Evolutionary conservation across 2,113 vertebrate species (phyloP), one percentile per base, ranked within the genome.

Genomic region (Aythya baeri): DNA sequence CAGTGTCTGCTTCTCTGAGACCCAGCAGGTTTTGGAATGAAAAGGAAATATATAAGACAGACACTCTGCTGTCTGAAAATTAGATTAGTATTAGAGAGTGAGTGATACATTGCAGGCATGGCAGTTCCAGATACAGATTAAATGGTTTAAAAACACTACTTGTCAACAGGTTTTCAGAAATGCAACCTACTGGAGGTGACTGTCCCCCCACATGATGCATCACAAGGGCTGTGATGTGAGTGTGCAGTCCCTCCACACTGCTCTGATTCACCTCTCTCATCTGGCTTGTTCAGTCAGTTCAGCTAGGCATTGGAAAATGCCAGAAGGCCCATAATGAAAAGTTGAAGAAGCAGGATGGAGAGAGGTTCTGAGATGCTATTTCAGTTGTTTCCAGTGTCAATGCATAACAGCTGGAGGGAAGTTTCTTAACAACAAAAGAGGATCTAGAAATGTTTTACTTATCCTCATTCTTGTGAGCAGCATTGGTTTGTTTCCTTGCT

Each of bases 1-100:
- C 50, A 88, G 4, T 55, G 58, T 7, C 25, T 95, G 66, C n/a
- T 87, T 91, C 67, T 61, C 83, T 65, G 79, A 89, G 91, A 63
- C 26, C 57, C 9, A 67, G 41, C 14, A 44, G 12, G 15, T 8
- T 81, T 73, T 73, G 61, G 11, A 67, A 78, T 50, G 26, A 67
- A 79, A 83, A 75, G 55, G 7, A n/a, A 72, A 52, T 71, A n/a
- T 4, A 2, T 26, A 71, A 66, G 26, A 59, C 34, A 44, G n/a
- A 38, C 3, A 34, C 46, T 36, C 63, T 85, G 32, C 54, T 29
- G 11, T 41, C 38, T 75, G 73, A 75, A 52, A 17, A 57, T n/a
- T 27, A 68, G 31, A 54, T 59, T 8, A 70, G n/a, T 50, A 68
- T 80, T 88, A 58, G 7, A 72, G 11, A 67, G 14, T 22, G 16